Conservation (phyloP, 2,113 vertebrate species). For the Tyrannus savana region DNA sequence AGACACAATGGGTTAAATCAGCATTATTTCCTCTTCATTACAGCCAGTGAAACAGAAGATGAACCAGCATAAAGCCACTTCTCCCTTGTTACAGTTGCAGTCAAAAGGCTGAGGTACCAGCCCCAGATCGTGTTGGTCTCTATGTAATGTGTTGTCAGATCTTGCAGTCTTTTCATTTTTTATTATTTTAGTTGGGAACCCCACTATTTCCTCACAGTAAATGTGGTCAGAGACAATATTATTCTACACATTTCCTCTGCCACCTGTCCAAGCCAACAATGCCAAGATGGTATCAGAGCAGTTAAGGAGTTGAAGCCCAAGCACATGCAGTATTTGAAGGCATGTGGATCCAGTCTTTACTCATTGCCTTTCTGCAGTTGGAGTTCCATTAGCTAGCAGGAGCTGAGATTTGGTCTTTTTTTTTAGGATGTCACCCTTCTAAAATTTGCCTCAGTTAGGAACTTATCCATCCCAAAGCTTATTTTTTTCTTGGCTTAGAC, state of each 20-base stretch:
- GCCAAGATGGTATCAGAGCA: not conserved
- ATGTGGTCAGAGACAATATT: not conserved
- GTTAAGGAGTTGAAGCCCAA: not conserved
- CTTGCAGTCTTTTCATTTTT: not conserved
- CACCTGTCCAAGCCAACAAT: not conserved
- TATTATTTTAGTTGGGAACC: not conserved
- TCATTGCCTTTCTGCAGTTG: not conserved
- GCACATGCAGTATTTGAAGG: not conserved
- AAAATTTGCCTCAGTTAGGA: not conserved
- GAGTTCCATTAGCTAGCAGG: not conserved
- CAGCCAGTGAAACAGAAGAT: no score
- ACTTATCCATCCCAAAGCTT: not conserved
- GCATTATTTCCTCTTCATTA: no score
- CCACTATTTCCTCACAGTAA: not conserved
- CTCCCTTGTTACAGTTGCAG: no score
- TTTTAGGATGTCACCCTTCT: not conserved
- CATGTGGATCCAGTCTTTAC: fast-evolving
- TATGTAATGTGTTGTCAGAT: not conserved
- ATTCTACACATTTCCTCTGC: not conserved
- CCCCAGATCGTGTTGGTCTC: not conserved
- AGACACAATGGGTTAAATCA: no score
- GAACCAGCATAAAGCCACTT: no score
- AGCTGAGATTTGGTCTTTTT: not conserved
- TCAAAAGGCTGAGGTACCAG: no score
- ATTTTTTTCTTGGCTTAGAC: not conserved